Conservation (phyloP, 23 tunicate species). For the Pegea sp. region DNA sequence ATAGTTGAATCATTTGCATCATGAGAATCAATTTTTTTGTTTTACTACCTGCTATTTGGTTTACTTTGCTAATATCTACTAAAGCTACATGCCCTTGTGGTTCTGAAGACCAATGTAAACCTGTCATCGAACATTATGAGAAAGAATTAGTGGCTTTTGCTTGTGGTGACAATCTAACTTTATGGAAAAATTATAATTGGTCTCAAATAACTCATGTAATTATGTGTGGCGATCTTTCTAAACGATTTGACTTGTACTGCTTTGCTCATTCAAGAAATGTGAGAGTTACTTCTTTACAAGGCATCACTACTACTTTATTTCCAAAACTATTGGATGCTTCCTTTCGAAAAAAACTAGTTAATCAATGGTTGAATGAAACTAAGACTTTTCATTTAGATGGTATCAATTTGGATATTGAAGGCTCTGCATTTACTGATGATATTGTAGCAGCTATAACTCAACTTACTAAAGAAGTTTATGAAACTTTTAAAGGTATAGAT, state of each 20-base stretch:
- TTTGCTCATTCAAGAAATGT: slow-evolving; percentile 37
- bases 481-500: slow-evolving; percentile 15
- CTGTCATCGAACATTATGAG: slow-evolving; percentile 15
- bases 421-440: slow-evolving; percentile 21
- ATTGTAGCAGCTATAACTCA: slow-evolving; percentile 9
- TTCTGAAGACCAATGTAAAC: slow-evolving; percentile 20
- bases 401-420: slow-evolving; percentile 52
- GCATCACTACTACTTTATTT: slow-evolving; percentile 5
- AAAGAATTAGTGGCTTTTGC: slow-evolving; percentile 33
- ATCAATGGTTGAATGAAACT: slow-evolving; percentile 18
- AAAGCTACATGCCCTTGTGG: slow-evolving; percentile 19
- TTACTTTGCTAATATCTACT: too few species aligned
- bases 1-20: too few species aligned
- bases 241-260: slow-evolving; percentile 28
- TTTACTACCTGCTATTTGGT: too few species aligned
- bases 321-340: slow-evolving; percentile 1
- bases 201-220: slow-evolving; percentile 45
- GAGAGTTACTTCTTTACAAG: slow-evolving; percentile 22
- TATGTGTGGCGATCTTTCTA: neutral
- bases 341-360: slow-evolving; percentile 21
- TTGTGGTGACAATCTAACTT: slow-evolving; percentile 1
- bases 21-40: too few species aligned
- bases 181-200: slow-evolving; percentile 43
- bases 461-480: slow-evolving; percentile 14
- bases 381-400: slow-evolving; percentile 27